Evolutionary conservation across 2,113 vertebrate genomes (phyloP).

Genomic region (Sapayoa aenigma): DNA sequence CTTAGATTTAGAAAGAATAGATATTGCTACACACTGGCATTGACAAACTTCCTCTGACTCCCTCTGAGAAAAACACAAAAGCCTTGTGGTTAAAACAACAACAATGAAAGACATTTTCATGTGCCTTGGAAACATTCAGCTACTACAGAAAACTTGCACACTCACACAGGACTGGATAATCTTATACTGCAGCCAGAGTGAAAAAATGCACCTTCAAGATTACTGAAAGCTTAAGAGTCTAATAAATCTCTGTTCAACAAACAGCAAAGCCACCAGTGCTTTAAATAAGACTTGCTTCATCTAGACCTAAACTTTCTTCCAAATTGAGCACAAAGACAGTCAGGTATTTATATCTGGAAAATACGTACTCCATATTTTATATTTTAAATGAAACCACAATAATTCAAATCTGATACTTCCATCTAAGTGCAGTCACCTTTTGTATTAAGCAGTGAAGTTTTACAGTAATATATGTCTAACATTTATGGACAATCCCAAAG

Average conservation of each 20-base stretch:
- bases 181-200: not conserved
- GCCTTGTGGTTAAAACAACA: not conserved
- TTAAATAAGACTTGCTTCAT: not conserved
- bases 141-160: not conserved
- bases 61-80: not conserved
- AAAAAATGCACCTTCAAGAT: not conserved
- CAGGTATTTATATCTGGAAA: not conserved
- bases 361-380: not conserved
- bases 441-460: not conserved
- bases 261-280: not conserved
- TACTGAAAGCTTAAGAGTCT: not conserved
- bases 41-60: not conserved
- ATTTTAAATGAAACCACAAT: not conserved
- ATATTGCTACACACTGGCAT: rapidly evolving
- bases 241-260: not conserved
- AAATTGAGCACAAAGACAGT: not conserved
- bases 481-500: not conserved
- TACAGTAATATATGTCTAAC: not conserved
- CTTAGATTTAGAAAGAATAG: not conserved
- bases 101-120: not conserved
- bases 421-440: not conserved
- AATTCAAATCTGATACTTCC: not conserved
- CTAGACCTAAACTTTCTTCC: not conserved
- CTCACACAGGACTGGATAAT: not conserved
- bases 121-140: not conserved